These are phyloP conservation scores for Trichonephila inaurata DNA, from an alignment of 1,140 invertebrate genomes.

Conservation along the genomic window DNA sequence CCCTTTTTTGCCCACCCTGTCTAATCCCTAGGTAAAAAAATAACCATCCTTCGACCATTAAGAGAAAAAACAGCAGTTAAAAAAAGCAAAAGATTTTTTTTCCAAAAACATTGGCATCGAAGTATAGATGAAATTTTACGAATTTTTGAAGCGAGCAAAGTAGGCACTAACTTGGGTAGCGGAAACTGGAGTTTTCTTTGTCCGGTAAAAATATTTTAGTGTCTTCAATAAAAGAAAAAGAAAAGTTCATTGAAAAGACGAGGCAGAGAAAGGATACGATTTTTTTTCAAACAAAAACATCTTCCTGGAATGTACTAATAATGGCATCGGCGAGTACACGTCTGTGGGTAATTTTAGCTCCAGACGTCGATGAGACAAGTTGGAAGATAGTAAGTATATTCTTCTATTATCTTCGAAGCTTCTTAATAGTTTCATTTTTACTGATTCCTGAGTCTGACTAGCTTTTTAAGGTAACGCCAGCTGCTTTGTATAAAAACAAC, in stretches of 20 bases:
- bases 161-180: slow-evolving; percentile 14
- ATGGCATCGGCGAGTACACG: not conserved
- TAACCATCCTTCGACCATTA: too few relatives aligned
- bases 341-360: not conserved
- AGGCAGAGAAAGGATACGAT: not conserved
- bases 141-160: not conserved
- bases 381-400: not conserved
- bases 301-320: slow-evolving; percentile 37
- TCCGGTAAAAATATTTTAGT: not conserved
- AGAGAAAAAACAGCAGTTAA: too few relatives aligned
- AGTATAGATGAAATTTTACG: not conserved
- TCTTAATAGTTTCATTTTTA: too few relatives aligned
- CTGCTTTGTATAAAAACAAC: too few relatives aligned
- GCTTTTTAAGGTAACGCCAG: too few relatives aligned
- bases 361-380: not conserved
- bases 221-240: not conserved
- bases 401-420: too few relatives aligned
- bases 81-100: too few relatives aligned
- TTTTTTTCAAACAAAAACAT: not conserved
- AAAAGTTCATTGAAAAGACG: not conserved
- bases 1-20: too few relatives aligned
- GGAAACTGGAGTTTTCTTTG: not conserved
- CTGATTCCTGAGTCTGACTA: too few relatives aligned
- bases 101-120: too few relatives aligned
- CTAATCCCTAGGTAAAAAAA: too few relatives aligned